Evolutionary conservation across 2,888 invertebrate genomes (phyloP).

Genomic region (Camptogramma bilineatum): DNA sequence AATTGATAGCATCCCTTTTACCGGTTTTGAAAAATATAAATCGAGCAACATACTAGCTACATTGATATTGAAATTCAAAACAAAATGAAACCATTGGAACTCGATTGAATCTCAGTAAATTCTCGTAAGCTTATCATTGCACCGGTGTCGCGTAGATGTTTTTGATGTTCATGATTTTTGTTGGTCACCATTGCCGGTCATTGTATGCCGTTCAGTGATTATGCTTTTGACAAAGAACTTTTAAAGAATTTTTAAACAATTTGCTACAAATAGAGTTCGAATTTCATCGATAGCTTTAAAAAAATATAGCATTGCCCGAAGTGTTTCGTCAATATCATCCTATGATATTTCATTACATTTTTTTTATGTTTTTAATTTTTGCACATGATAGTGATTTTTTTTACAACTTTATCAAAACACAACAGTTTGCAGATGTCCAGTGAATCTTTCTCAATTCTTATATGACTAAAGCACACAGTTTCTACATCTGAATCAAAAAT

Average conservation of each 20-base stretch:
- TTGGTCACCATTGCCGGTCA: conserved; percentile 71
- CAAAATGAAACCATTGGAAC: conserved; percentile 38
- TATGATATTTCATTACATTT: too few relatives aligned
- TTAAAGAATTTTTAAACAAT: neutral
- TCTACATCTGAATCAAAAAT: neutral
- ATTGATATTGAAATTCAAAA: neutral
- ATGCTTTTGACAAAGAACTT: conserved; percentile 31
- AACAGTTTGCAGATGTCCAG: neutral
- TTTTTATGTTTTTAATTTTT: too few relatives aligned
- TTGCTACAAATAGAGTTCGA: too few relatives aligned
- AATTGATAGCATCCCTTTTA: neutral
- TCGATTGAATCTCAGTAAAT: conserved; percentile 69
- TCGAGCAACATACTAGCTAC: neutral
- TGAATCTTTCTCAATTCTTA: neutral
- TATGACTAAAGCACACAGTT: neutral
- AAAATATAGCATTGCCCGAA: neutral
- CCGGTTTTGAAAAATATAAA: neutral
- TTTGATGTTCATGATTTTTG: conserved; percentile 76
- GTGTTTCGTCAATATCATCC: too few relatives aligned
- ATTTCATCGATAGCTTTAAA: neutral
- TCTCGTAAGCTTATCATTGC: conserved; percentile 80
- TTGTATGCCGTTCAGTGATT: conserved; percentile 52
- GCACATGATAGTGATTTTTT: too few relatives aligned
- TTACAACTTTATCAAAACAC: too few relatives aligned
- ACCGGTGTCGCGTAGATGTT: conserved; percentile 79